Evolutionary conservation across 2,113 vertebrate genomes (phyloP).

Genomic region (Nettapus auritus): DNA sequence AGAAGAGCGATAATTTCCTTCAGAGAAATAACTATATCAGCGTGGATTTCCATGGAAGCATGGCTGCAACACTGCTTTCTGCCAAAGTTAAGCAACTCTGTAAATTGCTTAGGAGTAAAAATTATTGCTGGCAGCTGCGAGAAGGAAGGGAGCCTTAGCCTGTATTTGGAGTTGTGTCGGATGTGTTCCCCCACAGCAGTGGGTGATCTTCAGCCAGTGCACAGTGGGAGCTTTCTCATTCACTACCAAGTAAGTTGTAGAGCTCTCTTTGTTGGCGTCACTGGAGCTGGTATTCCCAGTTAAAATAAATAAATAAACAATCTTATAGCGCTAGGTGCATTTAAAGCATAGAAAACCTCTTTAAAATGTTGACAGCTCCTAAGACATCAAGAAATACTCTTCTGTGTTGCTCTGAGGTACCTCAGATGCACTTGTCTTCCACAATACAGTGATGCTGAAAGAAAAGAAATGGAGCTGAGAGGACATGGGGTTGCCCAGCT

Average conservation of each 20-base stretch:
- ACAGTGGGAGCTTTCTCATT: rapidly evolving
- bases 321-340: not conserved
- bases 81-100: too few relatives aligned
- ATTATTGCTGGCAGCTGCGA: not conserved
- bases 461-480: not conserved
- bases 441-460: not conserved
- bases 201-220: not conserved
- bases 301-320: not conserved
- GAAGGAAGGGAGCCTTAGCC: not conserved
- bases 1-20: not conserved
- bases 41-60: not conserved
- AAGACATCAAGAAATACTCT: not conserved
- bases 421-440: not conserved
- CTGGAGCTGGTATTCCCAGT: not conserved
- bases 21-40: not conserved
- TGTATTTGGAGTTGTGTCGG: not conserved
- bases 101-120: not conserved
- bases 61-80: not conserved
- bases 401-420: not conserved
- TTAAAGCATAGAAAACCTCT: not conserved
- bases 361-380: not conserved
- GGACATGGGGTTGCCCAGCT: not conserved
- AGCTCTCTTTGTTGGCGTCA: not conserved
- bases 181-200: not conserved
- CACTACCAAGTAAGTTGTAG: not conserved